Base-by-base conservation (phyloP, 1,140 invertebrate genomes). In the Triops longicaudatus region DNA sequence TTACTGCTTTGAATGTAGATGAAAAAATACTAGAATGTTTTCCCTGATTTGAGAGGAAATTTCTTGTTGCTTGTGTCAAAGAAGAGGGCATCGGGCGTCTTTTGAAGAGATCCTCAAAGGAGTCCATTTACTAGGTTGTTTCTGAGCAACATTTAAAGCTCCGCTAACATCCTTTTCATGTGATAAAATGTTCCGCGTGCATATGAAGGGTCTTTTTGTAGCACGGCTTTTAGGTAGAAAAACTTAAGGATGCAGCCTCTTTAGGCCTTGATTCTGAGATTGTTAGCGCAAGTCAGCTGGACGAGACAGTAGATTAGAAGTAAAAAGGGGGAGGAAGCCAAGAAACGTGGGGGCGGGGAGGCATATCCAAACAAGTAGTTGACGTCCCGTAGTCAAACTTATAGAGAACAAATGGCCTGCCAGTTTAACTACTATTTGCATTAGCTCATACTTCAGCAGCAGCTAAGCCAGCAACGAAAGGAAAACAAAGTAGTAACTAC, bases 341-440 rank as follows among this genome's bases (percentile, higher is more conserved):
- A 37, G 31, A 37, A 37, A 37, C 31, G 31, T 37, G 31, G 31
- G 31, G 31, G 50, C 14, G 50, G 50, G 43, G 50, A 5, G 50
- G 17, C 50, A 63, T 63, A 63, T 63, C 50, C 50, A 63, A 63
- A 63, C 50, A 63, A 63, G 50, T 63, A 17, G 50, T 22, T 5
- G 50, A 63, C 50, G 50, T 63, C 50, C 50, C 50, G 50, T 63
- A 63, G 50, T 63, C 50, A 63, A 63, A 63, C 50, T 14, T 63
- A 63, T 63, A 63, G 50, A 63, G 50, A 63, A 63, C 50, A 63
- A 63, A 63, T 63, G 50, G 50, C 17, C n/a, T 63, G 50, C 50
- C 50, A 63, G 50, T 63, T 63, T n/a, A 63, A 63, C 17, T 63
- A 63, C 50, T 63, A 22, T 63, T 63, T 63, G 50, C 50, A 6